Evolutionary conservation across 2,888 invertebrate species (phyloP).

Genomic region (Apoda limacodes): DNA sequence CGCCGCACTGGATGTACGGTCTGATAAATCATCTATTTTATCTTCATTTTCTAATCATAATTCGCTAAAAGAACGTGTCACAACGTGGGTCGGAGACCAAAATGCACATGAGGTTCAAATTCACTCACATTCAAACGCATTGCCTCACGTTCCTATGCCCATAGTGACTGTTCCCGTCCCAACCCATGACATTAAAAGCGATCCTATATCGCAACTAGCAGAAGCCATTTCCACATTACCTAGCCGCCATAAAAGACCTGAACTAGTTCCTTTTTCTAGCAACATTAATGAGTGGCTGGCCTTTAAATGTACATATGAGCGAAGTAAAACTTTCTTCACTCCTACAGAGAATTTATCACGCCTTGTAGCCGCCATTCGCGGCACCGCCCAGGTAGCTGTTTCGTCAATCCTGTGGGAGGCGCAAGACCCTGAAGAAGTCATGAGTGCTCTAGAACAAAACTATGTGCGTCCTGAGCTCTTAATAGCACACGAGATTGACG

Average conservation of each 20-base stretch:
- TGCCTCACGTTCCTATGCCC: too few relatives aligned
- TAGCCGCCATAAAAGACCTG: too few relatives aligned
- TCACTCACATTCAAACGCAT: too few relatives aligned
- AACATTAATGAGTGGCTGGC: neutral
- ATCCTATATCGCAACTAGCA: too few relatives aligned
- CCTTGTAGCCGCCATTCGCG: neutral
- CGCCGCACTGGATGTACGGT: neutral
- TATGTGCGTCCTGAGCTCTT: constrained; percentile 1
- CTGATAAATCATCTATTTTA: too few relatives aligned
- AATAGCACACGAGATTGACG: constrained; percentile 2
- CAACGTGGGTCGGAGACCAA: too few relatives aligned
- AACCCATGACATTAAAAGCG: too few relatives aligned
- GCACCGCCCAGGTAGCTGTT: neutral
- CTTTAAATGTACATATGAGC: neutral
- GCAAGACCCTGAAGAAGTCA: neutral
- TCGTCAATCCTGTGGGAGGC: neutral
- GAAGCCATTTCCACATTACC: neutral
- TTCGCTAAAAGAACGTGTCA: too few relatives aligned
- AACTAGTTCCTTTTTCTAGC: too few relatives aligned
- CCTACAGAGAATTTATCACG: neutral
- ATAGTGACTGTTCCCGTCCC: too few relatives aligned
- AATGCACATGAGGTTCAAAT: too few relatives aligned
- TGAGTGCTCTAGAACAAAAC: neutral
- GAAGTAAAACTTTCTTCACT: neutral
- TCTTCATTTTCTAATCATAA: too few relatives aligned